Evolutionary conservation across 1,140 invertebrate genomes (phyloP).

Genomic region (Brachionus rubens): DNA sequence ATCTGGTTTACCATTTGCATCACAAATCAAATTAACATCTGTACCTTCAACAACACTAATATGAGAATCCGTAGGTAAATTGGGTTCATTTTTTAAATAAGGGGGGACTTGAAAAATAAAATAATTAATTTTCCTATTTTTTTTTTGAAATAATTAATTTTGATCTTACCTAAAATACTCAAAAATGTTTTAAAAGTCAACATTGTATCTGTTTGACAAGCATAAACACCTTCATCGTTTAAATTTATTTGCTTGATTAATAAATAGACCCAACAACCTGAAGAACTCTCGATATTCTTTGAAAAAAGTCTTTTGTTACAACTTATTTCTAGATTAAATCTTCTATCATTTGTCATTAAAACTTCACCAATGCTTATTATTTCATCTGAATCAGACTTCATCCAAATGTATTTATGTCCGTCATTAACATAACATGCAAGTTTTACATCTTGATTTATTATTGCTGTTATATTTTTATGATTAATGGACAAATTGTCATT

Average conservation of each 20-base stretch:
- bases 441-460: neutral
- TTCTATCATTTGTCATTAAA: neutral
- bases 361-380: constrained; percentile 15
- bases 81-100: constrained; percentile 8
- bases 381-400: neutral
- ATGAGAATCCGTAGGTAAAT: neutral
- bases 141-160: neutral
- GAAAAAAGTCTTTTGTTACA: constrained; percentile 17
- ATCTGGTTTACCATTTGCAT: constrained; percentile 25
- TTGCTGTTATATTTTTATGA: neutral
- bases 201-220: constrained; percentile 40
- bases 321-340: neutral
- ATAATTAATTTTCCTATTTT: neutral
- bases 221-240: constrained; percentile 17
- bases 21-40: constrained; percentile 1
- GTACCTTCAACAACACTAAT: constrained; percentile 4
- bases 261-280: constrained; percentile 4
- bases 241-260: neutral
- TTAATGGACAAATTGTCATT: too few relatives aligned
- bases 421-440: constrained; percentile 5
- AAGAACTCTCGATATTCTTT: neutral
- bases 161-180: constrained; percentile 15
- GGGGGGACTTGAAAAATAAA: constrained; percentile 1
- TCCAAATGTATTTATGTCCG: constrained; percentile 39
- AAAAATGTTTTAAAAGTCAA: neutral